Percentiles rank a stretch among this genome's conserved stretches.
phyloP scores from a whole-genome alignment of 2,888 invertebrate species.

The Leptopilina drosophilae region DNA sequence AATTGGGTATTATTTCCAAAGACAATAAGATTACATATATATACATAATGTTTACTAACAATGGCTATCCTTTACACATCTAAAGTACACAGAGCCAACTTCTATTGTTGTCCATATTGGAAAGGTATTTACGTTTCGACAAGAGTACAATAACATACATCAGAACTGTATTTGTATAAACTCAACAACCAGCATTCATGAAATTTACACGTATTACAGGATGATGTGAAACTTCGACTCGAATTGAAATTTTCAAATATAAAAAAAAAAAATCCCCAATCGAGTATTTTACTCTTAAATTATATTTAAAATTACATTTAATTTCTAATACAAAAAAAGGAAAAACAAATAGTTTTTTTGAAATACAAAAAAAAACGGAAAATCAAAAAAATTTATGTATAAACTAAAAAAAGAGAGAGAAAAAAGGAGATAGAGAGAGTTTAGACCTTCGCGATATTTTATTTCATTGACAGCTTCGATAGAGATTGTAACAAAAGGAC shows the following conservation, averaged over 20 bases:
- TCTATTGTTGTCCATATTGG: slow-evolving; percentile 5
- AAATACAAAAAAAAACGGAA: not conserved
- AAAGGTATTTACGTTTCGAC: slow-evolving; percentile 15
- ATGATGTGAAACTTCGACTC: not conserved
- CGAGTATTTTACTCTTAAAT: not conserved
- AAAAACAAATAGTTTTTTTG: too few species aligned
- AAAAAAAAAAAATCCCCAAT: not conserved
- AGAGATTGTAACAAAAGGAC: slow-evolving; percentile 18
- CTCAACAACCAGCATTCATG: not conserved
- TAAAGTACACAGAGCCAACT: not conserved
- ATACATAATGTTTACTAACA: too few species aligned
- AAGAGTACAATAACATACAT: slow-evolving; percentile 12
- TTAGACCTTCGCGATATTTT: slow-evolving; percentile 30
- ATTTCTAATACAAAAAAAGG: not conserved
- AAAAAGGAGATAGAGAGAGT: not conserved
- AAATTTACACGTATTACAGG: too few species aligned
- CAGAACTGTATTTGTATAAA: not conserved
- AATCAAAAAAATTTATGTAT: too few species aligned
- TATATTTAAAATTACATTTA: not conserved
- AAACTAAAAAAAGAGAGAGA: too few species aligned
- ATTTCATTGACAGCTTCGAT: slow-evolving; percentile 29
- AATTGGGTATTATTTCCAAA: not conserved
- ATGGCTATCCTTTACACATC: too few species aligned
- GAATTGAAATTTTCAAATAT: not conserved
- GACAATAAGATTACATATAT: not conserved